Conservation (phyloP, 2,888 invertebrate species). For the Nomada lathburiana region DNA sequence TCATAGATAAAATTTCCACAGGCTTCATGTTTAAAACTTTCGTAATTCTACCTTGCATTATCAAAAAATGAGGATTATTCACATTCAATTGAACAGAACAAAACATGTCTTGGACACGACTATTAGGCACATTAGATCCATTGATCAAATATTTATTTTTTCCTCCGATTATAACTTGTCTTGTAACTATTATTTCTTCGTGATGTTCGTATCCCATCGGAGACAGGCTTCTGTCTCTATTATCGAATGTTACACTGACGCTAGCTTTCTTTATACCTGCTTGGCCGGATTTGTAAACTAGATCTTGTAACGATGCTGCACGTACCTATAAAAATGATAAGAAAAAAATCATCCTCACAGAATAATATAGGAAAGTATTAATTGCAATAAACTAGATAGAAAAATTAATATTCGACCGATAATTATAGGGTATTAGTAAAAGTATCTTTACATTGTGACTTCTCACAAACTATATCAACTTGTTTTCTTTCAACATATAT, state of each 20-base stretch:
- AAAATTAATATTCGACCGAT: not conserved
- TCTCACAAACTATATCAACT: no score
- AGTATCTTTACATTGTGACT: not conserved
- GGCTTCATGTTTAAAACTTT: conserved; percentile 99
- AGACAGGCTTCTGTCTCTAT: conserved; percentile 91
- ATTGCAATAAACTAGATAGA: not conserved
- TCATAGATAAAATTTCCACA: conserved; percentile 97
- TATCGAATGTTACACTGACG: conserved; percentile 98
- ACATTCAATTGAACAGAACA: conserved; percentile 98
- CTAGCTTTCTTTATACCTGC: conserved; percentile 98
- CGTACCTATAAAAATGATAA: conserved; percentile 88
- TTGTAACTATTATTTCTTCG: conserved; percentile 95
- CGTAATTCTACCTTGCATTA: conserved; percentile 99
- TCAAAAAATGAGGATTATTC: conserved; percentile 99
- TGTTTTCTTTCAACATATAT: not conserved
- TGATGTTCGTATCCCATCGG: conserved; percentile 96
- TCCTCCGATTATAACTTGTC: conserved; percentile 95
- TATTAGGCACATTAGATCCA: conserved; percentile 95
- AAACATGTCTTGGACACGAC: conserved; percentile 96
- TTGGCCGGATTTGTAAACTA: conserved; percentile 99
- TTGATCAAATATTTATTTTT: conserved; percentile 98
- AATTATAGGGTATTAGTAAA: no score
- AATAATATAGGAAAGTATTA: not conserved
- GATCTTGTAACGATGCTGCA: conserved; percentile 94
- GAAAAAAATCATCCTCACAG: not conserved